phyloP scores from a whole-genome alignment of 2,888 invertebrate genomes.

The Latheticus oryzae region DNA sequence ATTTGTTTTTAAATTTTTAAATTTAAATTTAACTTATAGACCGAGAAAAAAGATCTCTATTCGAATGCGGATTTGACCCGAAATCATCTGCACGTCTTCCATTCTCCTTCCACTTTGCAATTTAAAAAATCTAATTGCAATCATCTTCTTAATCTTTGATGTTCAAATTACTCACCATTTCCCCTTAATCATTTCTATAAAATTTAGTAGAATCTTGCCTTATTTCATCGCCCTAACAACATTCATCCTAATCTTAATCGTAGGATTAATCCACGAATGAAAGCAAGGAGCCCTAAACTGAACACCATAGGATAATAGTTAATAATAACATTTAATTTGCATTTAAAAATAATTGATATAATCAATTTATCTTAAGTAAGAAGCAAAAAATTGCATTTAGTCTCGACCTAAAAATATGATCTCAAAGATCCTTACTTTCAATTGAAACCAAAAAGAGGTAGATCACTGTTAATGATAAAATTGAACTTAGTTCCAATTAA shows the following conservation, averaged over 20 bases:
- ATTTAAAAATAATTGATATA: slow-evolving; percentile 65
- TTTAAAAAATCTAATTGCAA: slow-evolving; percentile 73
- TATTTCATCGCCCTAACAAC: slow-evolving; percentile 48
- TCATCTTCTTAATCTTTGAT: slow-evolving; percentile 81
- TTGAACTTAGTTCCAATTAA: slow-evolving; percentile 71
- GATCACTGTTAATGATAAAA: slow-evolving; percentile 76
- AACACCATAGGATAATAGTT: slow-evolving; percentile 65
- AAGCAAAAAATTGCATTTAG: slow-evolving; percentile 67
- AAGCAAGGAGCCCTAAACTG: slow-evolving; percentile 73
- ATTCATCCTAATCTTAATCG: slow-evolving; percentile 68
- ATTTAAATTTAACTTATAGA: slow-evolving; percentile 66
- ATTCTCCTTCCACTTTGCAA: slow-evolving; percentile 74
- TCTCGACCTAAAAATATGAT: slow-evolving; percentile 68
- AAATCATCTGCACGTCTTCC: slow-evolving; percentile 67
- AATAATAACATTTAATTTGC: slow-evolving; percentile 67
- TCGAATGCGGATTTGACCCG: slow-evolving; percentile 74
- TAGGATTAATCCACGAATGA: slow-evolving; percentile 70
- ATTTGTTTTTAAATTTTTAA: too few species aligned
- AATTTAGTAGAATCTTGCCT: slow-evolving; percentile 52
- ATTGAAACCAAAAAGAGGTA: slow-evolving; percentile 69
- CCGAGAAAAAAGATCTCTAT: slow-evolving; percentile 75
- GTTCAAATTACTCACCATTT: slow-evolving; percentile 76
- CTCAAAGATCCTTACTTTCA: slow-evolving; percentile 66
- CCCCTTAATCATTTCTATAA: slow-evolving; percentile 68
- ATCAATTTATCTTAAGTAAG: slow-evolving; percentile 65